Base-by-base conservation (phyloP, 2,797 vertebrate genomes). In the Zenarchopterus dispar region DNA sequence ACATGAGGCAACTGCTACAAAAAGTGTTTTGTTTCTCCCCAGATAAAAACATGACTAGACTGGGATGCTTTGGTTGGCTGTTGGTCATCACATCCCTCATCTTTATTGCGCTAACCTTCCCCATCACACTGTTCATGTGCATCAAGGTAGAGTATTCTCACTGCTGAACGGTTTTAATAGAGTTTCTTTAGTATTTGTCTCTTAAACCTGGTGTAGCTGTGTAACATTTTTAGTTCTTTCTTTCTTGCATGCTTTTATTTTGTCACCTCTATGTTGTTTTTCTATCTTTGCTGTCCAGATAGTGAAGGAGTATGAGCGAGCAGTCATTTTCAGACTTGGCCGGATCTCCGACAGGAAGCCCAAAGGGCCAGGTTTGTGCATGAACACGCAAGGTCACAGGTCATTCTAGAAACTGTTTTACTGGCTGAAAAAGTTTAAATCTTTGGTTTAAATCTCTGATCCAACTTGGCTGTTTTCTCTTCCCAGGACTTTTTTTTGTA, bases 51-150 rank as follows among this genome's bases (percentile, higher is more conserved):
- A 48, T 28, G 0, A 81, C 81, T 0, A 71, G 69, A 2, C 84
- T 95, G 70, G 94, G 94, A 28, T 89, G 89, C 16, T 95, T 91
- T 52, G 95, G 94, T 22, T 96, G 95, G 95, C 63, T 96, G 45
- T 69, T 97, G 58, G 81, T 95, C 67, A 76, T 82, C 6, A 21
- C 95, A n/a, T 95, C 95, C 1, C 49, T 94, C 11, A 8, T 97
- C 18, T 77, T 97, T 23, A 60, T 94, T 18, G n/a, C 84, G 11
- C 54, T 77, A 4, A 93, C 93, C 7, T 94, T 96, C 62, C 95
- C 95, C 0, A 0, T 97, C 73, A 93, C 95, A 31, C 70, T 95
- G 65, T 95, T 94, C 77, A 67, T 93, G 70, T 95, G 95, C 80
- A 56, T 96, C n/a, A 97, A 96, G 96, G 96, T 97, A 93, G 57